Conservation (phyloP, 2,797 vertebrate species). For the Moxostoma hubbsi region DNA sequence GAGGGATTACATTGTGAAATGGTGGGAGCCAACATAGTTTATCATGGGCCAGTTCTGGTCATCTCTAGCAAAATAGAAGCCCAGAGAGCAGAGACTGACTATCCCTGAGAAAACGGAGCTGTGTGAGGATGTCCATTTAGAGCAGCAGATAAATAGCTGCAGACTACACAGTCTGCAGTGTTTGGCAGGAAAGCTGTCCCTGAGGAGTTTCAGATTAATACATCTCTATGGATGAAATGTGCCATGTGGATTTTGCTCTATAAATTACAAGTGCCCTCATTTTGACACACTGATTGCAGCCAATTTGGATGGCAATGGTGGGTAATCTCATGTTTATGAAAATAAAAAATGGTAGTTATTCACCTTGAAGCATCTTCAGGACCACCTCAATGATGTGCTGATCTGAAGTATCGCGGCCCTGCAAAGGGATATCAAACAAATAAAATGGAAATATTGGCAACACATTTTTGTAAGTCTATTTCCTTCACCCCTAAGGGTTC, state of each 20-base stretch:
- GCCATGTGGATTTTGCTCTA: conserved; percentile 17
- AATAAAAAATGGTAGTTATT: conserved; percentile 61
- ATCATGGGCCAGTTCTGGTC: conserved; percentile 45
- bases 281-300: conserved; percentile 32
- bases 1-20: conserved; percentile 53
- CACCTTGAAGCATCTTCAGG: conserved; percentile 97
- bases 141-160: conserved; percentile 21
- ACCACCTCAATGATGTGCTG: conserved; percentile 96
- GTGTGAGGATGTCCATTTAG: conserved; percentile 23
- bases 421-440: conserved; percentile 48
- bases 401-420: conserved; percentile 92
- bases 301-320: conserved; percentile 16
- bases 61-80: conserved; percentile 46
- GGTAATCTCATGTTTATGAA: background rate
- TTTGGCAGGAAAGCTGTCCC: conserved; percentile 47
- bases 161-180: conserved; percentile 38
- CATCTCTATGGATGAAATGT: conserved; percentile 48
- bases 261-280: conserved; percentile 36
- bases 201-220: conserved; percentile 45
- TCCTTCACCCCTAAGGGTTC: background rate
- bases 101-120: conserved; percentile 44
- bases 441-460: background rate
- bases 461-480: background rate
- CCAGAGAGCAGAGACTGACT: conserved; percentile 37
- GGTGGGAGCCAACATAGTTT: conserved; percentile 48